These are phyloP conservation scores for Jacana jacana DNA, from an alignment of 2,113 vertebrate species.

Conservation along the genomic window DNA sequence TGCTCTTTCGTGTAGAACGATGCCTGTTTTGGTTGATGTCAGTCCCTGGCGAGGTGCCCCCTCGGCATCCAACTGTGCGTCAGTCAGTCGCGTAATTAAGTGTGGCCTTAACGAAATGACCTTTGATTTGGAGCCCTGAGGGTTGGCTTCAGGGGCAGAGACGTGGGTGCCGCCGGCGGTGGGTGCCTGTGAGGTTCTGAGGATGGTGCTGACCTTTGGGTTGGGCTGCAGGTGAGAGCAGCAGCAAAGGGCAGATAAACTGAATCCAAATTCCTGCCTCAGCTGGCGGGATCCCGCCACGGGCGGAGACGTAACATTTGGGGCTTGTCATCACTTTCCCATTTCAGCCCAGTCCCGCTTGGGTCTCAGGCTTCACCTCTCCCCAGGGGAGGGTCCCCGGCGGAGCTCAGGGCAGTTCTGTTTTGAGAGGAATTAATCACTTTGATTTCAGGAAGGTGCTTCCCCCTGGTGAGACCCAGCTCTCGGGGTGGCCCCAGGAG, in stretches of 20 bases:
- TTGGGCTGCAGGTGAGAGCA: slow-evolving; percentile 40
- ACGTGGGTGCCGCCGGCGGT: slow-evolving; percentile 6
- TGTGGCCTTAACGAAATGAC: background rate
- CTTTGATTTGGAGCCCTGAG: background rate
- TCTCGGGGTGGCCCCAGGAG: background rate
- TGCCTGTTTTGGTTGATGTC: background rate
- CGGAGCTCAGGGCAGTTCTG: background rate
- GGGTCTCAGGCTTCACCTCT: background rate
- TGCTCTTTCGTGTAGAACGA: background rate
- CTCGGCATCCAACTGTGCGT: background rate
- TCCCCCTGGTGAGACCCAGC: background rate
- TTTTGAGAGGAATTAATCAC: background rate
- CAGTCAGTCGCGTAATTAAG: background rate
- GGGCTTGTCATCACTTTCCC: slow-evolving; percentile 62
- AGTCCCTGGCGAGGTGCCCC: background rate
- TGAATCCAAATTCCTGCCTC: slow-evolving; percentile 36
- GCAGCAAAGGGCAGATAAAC: slow-evolving; percentile 52
- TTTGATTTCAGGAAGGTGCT: background rate
- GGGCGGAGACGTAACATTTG: slow-evolving; percentile 40
- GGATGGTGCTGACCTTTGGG: slow-evolving; percentile 62
- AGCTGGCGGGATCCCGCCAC: background rate
- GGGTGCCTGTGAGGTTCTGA: background rate
- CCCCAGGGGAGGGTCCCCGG: background rate
- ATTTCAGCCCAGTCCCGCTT: slow-evolving; percentile 32
- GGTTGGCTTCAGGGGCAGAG: background rate